phyloP scores from a whole-genome alignment of 1,140 invertebrate species.

The Leptinotarsa undecemlineata region DNA sequence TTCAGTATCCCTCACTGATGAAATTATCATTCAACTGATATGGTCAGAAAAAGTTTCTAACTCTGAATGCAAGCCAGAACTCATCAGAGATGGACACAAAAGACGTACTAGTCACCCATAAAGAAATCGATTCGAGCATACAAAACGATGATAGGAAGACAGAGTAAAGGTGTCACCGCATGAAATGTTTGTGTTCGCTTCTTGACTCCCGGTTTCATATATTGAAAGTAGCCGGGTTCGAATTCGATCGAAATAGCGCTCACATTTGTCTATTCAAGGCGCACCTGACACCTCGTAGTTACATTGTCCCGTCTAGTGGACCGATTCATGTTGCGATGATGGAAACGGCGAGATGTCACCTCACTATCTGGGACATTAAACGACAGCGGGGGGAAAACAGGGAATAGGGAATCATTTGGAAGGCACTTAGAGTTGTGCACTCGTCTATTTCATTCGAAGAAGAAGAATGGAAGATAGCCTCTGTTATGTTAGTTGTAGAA shows the following conservation, averaged over 20 bases:
- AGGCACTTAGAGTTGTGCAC: too few relatives aligned
- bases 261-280: slow-evolving; percentile 22
- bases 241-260: slow-evolving; percentile 16
- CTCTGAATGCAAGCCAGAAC: not conserved
- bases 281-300: slow-evolving; percentile 27
- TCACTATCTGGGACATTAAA: not conserved
- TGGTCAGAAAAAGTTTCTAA: too few relatives aligned
- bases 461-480: too few relatives aligned
- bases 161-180: slow-evolving; percentile 24
- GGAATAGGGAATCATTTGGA: too few relatives aligned
- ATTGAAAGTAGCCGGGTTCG: slow-evolving; percentile 11
- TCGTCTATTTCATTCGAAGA: too few relatives aligned
- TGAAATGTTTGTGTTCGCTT: slow-evolving; percentile 10
- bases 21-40: too few relatives aligned
- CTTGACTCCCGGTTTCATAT: slow-evolving; percentile 23
- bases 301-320: slow-evolving; percentile 26
- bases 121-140: not conserved
- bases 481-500: too few relatives aligned
- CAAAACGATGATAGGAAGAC: slow-evolving; percentile 14
- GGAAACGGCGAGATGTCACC: not conserved
- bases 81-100: not conserved
- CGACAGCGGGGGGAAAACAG: not conserved
- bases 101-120: not conserved
- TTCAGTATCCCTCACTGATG: too few relatives aligned
- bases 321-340: slow-evolving; percentile 12